Base-by-base conservation (phyloP, 2,888 invertebrate species). In the Dolichopus griseipennis region DNA sequence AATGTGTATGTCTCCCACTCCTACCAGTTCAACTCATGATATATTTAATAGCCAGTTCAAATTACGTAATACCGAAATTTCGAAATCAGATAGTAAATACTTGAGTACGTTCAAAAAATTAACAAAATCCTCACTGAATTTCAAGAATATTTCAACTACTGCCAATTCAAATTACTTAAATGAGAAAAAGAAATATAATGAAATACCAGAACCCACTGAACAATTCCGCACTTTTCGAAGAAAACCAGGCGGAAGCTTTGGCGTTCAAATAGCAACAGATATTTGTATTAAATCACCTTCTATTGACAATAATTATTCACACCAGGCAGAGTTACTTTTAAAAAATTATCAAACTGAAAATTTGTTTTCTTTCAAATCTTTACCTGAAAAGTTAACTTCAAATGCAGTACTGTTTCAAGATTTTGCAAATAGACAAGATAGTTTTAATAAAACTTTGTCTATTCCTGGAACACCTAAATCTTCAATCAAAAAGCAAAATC, bases 141-240 rank as follows among this genome's bases (percentile, higher is more conserved):
- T 86, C 65, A 80, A 80, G 69, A 78, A 76, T 72, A 78, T 75
- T 71, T 71, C 71, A 61, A 66, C 68, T 10, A 70, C 69, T 2
- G 18, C 7, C 9, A 37, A 15, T 37, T 20, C 8, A n/a, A 64
- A 37, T 37, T 18, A 37, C 10, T 9, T 6, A 33, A 12, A 64
- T 33, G 74, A 76, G 78, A 79, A 73, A 72, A 84, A 84, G 72
- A 72, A 78, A 10, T 78, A 79, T 10, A 82, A 81, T 73, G 82
- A 85, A 75, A 85, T 88, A 68, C 90, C 91, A 0, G 89, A 90
- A 64, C 90, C 91, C 41, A 91, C 92, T 1, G 89, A 90, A 66
- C 90, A 91, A 76, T 91, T 89, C 81, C 85, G 90, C 72, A 91
- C 90, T 75, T 90, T 90, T 76, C 82, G 90, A 74, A 87, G 88